Evolutionary conservation across 2,113 vertebrate species (phyloP), one percentile per base, ranked within the genome.

Genomic region (Calyptomena viridis): DNA sequence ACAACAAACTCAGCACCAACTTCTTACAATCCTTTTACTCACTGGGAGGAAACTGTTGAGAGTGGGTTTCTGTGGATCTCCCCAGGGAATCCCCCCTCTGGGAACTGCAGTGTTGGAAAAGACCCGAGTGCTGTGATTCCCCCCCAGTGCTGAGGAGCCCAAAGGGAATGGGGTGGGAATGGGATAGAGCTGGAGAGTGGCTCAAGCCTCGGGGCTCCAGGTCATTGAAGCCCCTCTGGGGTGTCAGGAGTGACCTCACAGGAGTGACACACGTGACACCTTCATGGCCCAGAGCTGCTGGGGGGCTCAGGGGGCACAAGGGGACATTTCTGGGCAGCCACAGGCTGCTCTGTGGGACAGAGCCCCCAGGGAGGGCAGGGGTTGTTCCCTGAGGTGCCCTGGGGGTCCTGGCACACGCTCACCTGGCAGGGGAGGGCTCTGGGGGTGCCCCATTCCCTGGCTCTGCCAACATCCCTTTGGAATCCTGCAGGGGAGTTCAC

Each of bases 401-500:
- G 40, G 9, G 40, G 40, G 40, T 40, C 40, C 40, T 40, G 44
- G 44, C 44, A 46, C 44, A 19, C 44, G 20, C 44, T 46, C 44
- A n/a, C n/a, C n/a, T n/a, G n/a, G n/a, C n/a, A n/a, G n/a, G n/a
- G n/a, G n/a, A n/a, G n/a, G n/a, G n/a, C n/a, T n/a, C n/a, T n/a
- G n/a, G n/a, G n/a, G n/a, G n/a, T n/a, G n/a, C n/a, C n/a, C n/a
- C 62, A 1, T 30, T 2, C 37, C 25, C 37, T 15, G 58, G 5
- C 33, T 59, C 17, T 63, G 35, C 40, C 80, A 30, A 25, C 40
- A 8, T 12, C 35, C n/a, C 25, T 11, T 21, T 18, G 78, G 37
- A 83, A 14, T 63, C 79, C 97, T 81, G 6, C 96, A 99, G 99
- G 99, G 28, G 99, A 99, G 71, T 99, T 99, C 60, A 99, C 99